phyloP scores from a whole-genome alignment of 2,797 vertebrate species.

The Chloroceryle amazona region DNA sequence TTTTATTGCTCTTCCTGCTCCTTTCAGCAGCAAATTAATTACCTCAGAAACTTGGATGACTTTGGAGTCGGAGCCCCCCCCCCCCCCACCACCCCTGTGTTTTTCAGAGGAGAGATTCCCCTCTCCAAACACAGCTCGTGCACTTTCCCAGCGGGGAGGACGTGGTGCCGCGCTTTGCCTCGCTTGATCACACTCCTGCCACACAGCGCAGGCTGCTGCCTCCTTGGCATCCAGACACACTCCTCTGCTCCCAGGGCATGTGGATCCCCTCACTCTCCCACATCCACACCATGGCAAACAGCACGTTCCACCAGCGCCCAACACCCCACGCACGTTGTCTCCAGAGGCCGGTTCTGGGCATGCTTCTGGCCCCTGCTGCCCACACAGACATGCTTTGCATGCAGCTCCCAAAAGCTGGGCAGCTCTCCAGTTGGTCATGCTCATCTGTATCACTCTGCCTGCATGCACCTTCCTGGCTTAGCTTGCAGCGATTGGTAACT shows the following conservation, averaged over 20 bases:
- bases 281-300: background rate
- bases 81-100: background rate
- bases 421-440: background rate
- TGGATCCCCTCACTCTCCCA: background rate
- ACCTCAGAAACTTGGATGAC: slow-evolving; percentile 47
- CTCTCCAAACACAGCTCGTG: background rate
- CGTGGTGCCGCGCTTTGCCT: background rate
- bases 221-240: background rate
- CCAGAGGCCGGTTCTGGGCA: background rate
- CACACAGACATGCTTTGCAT: rapidly evolving
- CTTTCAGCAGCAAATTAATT: slow-evolving; percentile 62
- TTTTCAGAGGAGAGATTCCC: background rate
- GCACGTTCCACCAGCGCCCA: background rate
- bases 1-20: slow-evolving; percentile 60
- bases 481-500: rapidly evolving
- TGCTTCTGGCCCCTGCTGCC: background rate
- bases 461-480: background rate
- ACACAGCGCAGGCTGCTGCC: background rate
- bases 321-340: background rate
- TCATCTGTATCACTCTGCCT: background rate
- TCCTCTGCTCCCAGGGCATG: background rate
- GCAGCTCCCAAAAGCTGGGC: background rate
- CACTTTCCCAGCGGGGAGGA: background rate
- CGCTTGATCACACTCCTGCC: background rate
- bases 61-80: background rate